Conservation (phyloP, 2,888 invertebrate species). For the Brachyopa scutellaris region DNA sequence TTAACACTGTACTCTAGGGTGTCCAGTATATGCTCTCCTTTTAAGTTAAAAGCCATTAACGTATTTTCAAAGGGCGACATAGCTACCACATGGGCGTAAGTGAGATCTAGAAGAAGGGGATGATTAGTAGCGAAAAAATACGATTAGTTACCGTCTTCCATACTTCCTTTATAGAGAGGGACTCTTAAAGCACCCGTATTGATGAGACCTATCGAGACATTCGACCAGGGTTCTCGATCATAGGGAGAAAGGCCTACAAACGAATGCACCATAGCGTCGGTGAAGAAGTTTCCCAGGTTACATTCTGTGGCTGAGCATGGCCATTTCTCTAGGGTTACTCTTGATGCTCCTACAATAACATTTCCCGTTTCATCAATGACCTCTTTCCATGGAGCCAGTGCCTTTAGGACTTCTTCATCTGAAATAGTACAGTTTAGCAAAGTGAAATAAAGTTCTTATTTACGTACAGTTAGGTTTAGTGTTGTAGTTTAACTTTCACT, state of each 20-base stretch:
- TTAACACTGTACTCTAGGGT: constrained; percentile 85
- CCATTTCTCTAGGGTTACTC: constrained; percentile 84
- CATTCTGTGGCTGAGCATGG: constrained; percentile 86
- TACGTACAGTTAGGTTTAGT: background rate
- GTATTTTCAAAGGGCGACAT: constrained; percentile 90
- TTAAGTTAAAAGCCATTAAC: constrained; percentile 87
- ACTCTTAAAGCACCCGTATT: constrained; percentile 89
- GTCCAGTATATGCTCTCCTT: constrained; percentile 85
- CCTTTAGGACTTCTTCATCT: constrained; percentile 85
- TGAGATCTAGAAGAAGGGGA: constrained; percentile 86
- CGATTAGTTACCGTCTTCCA: too few relatives aligned
- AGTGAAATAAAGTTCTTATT: background rate
- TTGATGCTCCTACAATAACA: constrained; percentile 84
- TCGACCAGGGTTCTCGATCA: constrained; percentile 84
- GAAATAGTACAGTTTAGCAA: constrained; percentile 30
- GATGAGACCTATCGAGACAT: constrained; percentile 86
- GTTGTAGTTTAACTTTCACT: background rate
- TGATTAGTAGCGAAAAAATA: too few relatives aligned
- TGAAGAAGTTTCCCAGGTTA: constrained; percentile 88
- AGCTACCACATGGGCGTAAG: constrained; percentile 86
- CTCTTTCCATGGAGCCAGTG: constrained; percentile 85
- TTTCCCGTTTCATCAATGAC: constrained; percentile 83
- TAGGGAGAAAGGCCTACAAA: constrained; percentile 77
- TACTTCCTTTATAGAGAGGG: constrained; percentile 86
- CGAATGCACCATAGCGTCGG: constrained; percentile 87